Conservation (phyloP, 1,140 invertebrate species). For the Philopotamus ludificatus region DNA sequence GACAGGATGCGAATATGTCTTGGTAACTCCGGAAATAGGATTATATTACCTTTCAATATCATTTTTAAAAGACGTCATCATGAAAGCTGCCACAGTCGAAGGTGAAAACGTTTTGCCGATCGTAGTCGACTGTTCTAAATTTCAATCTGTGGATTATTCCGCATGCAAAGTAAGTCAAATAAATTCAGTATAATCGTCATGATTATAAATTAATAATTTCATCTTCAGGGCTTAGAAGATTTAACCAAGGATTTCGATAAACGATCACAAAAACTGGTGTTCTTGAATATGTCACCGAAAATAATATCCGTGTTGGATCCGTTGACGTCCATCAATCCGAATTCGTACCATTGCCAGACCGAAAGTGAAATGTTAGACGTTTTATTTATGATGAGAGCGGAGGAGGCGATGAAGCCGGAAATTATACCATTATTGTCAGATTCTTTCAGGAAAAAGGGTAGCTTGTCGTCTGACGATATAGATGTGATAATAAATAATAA, state of each 20-base stretch:
- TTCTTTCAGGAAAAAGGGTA: slow-evolving; percentile 35
- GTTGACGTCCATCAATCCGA: slow-evolving; percentile 37
- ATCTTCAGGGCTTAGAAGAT: slow-evolving; percentile 48
- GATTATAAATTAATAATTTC: neutral
- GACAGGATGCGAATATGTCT: slow-evolving; percentile 40
- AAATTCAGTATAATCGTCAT: neutral
- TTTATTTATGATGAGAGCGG: slow-evolving; percentile 35
- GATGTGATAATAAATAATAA: neutral
- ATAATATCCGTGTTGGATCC: slow-evolving; percentile 42
- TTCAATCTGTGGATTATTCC: slow-evolving; percentile 47
- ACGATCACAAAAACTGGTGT: slow-evolving; percentile 61
- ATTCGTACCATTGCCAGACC: slow-evolving; percentile 32
- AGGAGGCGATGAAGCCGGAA: slow-evolving; percentile 34
- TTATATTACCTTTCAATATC: slow-evolving; percentile 43
- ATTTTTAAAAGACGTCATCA: slow-evolving; percentile 38
- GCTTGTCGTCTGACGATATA: slow-evolving; percentile 24
- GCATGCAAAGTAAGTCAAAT: slow-evolving; percentile 45
- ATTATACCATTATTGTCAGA: slow-evolving; percentile 37
- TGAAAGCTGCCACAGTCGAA: slow-evolving; percentile 40
- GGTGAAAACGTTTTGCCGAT: slow-evolving; percentile 44
- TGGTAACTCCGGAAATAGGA: slow-evolving; percentile 39
- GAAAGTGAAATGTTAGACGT: slow-evolving; percentile 40
- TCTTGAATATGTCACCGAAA: slow-evolving; percentile 66
- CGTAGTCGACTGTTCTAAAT: slow-evolving; percentile 45
- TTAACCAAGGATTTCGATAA: slow-evolving; percentile 62